Evolutionary conservation across 2,888 invertebrate genomes (phyloP).

Genomic region (Standfussiana lucernea): DNA sequence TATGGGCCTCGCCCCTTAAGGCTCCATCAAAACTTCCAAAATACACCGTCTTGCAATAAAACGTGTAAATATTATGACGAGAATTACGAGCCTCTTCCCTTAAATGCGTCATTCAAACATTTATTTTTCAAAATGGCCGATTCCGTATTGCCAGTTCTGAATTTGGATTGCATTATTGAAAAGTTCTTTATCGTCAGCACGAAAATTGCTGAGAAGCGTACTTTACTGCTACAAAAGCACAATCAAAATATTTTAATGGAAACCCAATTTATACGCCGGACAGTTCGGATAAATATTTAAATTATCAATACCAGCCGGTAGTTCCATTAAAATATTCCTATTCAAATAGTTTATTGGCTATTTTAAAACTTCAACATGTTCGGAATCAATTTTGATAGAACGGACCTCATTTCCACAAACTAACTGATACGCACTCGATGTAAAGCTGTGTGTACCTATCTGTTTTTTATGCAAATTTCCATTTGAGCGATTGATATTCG

Average conservation of each 20-base stretch:
- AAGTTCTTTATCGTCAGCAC: conserved; percentile 25
- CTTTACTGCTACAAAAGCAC: conserved; percentile 50
- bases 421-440: conserved; percentile 64
- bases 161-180: conserved; percentile 22
- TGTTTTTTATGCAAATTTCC: conserved; percentile 87
- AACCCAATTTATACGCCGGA: conserved; percentile 48
- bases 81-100: conserved; percentile 46
- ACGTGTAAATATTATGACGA: conserved; percentile 61
- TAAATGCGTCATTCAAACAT: conserved; percentile 38
- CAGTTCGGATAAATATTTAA: conserved; percentile 66
- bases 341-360: conserved; percentile 69
- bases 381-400: conserved; percentile 66
- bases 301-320: conserved; percentile 58
- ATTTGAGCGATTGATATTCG: conserved; percentile 85
- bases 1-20: conserved; percentile 78
- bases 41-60: conserved; percentile 63
- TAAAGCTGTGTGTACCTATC: conserved; percentile 75
- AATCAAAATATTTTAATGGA: conserved; percentile 60
- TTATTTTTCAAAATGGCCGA: conserved; percentile 21
- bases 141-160: not conserved
- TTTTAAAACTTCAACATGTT: conserved; percentile 70
- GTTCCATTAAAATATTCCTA: conserved; percentile 61
- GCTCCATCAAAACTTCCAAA: conserved; percentile 78
- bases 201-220: conserved; percentile 33
- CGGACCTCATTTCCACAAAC: conserved; percentile 57